Base-by-base conservation (phyloP, 2,888 invertebrate species). In the Punctoribates punctum region DNA sequence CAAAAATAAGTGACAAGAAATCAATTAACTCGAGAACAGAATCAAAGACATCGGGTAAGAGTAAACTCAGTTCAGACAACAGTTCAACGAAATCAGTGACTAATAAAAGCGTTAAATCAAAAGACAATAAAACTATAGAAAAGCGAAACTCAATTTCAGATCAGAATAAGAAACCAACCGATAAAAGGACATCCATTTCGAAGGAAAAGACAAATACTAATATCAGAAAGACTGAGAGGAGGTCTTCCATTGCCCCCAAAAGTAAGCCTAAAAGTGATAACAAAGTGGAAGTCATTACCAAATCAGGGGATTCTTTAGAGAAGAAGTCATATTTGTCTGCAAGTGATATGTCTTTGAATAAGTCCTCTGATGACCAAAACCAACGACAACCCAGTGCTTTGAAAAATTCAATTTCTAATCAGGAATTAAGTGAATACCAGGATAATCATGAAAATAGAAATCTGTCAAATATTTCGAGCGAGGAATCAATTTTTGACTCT, bases 401-500 rank as follows among this genome's bases (percentile, higher is more conserved):
- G 15, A 38, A 38, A 23, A 46, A n/a, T 46, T 34, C 20, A n/a
- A 20, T 65, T 46, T 46, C 46, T 34, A 42, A 70, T 70, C 70
- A 70, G n/a, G 70, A 38, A 6, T 20, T 70, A 0, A 70, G 42
- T 23, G 23, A 3, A 23, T 25, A 13, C 20, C 20, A 46, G 2
- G 70, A 70, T n/a, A 23, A 13, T 62, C 3, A 34, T 34, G 34
- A 62, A 62, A 29, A 62, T 15, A 5, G 25, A 27, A 29, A 27
- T 62, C 8, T 17, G 11, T 13, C 13, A 2, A 29, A 29, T 11
- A 23, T 70, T 25, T 70, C 70, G 46, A 70, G 70, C 42, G 46
- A 70, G 13, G 70, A 70, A 42, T 70, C 70, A 6, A 70, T 70
- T 5, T 70, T 70, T 46, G 70, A 70, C 13, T 23, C 70, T 0